Evolutionary conservation across 2,113 vertebrate species (phyloP).

Genomic region (Dromaius novaehollandiae): DNA sequence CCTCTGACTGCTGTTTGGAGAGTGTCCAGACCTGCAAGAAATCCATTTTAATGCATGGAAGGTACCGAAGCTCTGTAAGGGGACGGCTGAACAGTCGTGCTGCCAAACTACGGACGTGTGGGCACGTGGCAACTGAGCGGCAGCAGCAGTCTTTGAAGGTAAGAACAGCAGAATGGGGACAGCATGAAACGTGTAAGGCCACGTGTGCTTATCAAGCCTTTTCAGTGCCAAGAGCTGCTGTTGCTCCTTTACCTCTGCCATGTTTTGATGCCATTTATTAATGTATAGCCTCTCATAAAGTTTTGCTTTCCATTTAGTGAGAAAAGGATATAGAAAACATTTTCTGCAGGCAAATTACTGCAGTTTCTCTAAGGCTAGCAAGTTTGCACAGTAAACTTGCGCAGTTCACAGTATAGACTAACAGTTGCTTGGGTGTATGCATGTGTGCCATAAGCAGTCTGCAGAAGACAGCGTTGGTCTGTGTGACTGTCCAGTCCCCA

Average conservation of each 20-base stretch:
- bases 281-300: background rate
- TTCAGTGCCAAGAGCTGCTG: background rate
- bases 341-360: no score
- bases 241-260: background rate
- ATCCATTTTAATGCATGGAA: background rate
- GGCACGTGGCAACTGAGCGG: rapidly evolving
- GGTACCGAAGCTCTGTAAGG: background rate
- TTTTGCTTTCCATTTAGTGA: background rate
- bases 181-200: background rate
- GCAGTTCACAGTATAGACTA: background rate
- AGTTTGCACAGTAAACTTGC: background rate
- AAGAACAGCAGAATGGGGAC: background rate
- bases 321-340: background rate
- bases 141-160: background rate
- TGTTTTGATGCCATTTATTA: background rate
- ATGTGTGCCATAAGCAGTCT: background rate
- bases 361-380: background rate
- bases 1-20: background rate
- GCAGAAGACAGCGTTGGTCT: background rate
- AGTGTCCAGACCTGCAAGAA: background rate
- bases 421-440: background rate
- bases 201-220: rapidly evolving
- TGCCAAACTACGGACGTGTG: background rate
- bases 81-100: rapidly evolving
- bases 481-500: no score